A percentile compares a stretch with the other conserved stretches of the same genome.
These are phyloP conservation scores for Clistopyga incitator DNA, from an alignment of 2,888 invertebrate genomes.

Conservation along the genomic window DNA sequence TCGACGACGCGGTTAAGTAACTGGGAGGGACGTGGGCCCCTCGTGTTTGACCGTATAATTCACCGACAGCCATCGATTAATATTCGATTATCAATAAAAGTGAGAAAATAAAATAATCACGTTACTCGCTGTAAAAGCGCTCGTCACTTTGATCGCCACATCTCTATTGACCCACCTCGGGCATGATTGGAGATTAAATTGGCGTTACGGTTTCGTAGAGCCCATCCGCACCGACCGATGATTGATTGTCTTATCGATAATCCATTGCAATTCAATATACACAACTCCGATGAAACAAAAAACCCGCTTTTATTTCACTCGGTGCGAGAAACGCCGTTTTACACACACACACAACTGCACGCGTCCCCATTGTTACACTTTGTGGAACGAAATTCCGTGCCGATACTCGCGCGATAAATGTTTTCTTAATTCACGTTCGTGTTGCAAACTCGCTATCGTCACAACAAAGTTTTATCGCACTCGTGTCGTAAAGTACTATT, in stretches of 20 bases:
- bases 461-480: too few species aligned
- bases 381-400: too few species aligned
- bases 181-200: not conserved
- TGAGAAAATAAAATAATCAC: slow-evolving; percentile 1
- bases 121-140: slow-evolving; percentile 1
- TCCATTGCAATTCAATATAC: not conserved
- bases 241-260: not conserved
- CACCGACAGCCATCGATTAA: slow-evolving; percentile 50
- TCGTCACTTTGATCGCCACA: slow-evolving; percentile 15
- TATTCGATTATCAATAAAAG: slow-evolving; percentile 53
- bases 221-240: not conserved
- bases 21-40: slow-evolving; percentile 37
- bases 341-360: too few species aligned
- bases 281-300: too few species aligned
- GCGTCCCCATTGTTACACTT: too few species aligned
- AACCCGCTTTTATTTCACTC: too few species aligned
- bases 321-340: too few species aligned
- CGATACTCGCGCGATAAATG: too few species aligned
- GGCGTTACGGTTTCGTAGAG: not conserved
- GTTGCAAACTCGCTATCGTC: too few species aligned
- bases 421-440: too few species aligned
- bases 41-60: slow-evolving; percentile 36
- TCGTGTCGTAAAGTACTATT: too few species aligned
- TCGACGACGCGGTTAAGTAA: slow-evolving; percentile 50
- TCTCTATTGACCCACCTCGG: slow-evolving; percentile 2